Evolutionary conservation across 1,140 invertebrate species (phyloP).

Genomic region (Leptestheria dahalacensis): DNA sequence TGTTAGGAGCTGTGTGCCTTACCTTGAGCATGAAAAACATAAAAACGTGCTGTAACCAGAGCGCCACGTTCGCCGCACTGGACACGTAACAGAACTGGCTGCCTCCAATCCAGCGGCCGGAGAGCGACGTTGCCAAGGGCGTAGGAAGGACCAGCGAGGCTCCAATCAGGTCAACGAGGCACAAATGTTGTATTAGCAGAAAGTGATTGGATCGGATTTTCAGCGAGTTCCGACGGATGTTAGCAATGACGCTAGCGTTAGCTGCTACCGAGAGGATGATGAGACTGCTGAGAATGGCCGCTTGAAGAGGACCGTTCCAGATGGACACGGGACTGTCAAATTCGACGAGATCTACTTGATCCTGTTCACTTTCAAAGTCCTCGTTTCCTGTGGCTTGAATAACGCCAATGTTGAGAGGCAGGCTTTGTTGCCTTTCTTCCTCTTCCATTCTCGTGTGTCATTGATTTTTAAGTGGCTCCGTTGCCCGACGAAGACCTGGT

Average conservation of each 20-base stretch:
- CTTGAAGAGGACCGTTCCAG: slow-evolving; percentile 10
- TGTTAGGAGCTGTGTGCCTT: too few relatives aligned
- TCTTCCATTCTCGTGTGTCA: background rate
- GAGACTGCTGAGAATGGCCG: background rate
- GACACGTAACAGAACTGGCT: slow-evolving; percentile 21
- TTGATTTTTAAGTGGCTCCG: too few relatives aligned
- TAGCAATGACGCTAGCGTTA: slow-evolving; percentile 23
- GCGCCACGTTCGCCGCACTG: slow-evolving; percentile 23
- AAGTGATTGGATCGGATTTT: slow-evolving; percentile 26
- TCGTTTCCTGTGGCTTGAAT: background rate
- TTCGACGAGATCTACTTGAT: background rate
- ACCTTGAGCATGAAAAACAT: slow-evolving; percentile 22
- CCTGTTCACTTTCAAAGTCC: background rate
- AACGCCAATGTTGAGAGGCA: slow-evolving; percentile 5
- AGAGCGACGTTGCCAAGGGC: slow-evolving; percentile 22
- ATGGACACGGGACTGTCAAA: slow-evolving; percentile 1
- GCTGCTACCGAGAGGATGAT: slow-evolving; percentile 19
- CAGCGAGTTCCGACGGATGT: slow-evolving; percentile 24
- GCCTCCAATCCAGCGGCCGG: slow-evolving; percentile 23
- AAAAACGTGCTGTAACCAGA: slow-evolving; percentile 27
- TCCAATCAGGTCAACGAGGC: slow-evolving; percentile 24
- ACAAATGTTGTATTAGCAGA: slow-evolving; percentile 26
- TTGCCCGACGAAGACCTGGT: too few relatives aligned
- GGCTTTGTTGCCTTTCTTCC: slow-evolving; percentile 2
- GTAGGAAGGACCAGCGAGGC: slow-evolving; percentile 24